Percentiles rank a stretch among this genome's conserved stretches.
phyloP scores from a whole-genome alignment of 2,888 invertebrate species.

The Chouioia cunea region DNA sequence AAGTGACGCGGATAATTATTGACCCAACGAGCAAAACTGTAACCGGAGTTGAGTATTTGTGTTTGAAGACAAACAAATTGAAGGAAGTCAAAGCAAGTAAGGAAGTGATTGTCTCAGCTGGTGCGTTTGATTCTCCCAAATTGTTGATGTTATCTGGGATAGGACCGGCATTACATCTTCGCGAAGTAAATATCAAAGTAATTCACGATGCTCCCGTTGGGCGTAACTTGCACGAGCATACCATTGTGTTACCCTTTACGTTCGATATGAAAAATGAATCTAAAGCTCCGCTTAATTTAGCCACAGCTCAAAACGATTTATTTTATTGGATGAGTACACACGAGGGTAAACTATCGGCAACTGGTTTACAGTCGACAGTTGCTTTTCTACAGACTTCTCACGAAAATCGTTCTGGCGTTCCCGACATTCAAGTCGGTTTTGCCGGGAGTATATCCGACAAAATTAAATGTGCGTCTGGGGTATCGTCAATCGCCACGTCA shows the following conservation, averaged over 20 bases:
- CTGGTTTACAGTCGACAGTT: conserved; percentile 68
- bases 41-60: conserved; percentile 66
- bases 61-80: conserved; percentile 56
- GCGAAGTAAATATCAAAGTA: conserved; percentile 62
- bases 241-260: conserved; percentile 63
- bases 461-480: background rate
- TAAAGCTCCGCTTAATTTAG: conserved; percentile 55
- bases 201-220: conserved; percentile 68
- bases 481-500: background rate
- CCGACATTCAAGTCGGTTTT: conserved; percentile 75
- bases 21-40: conserved; percentile 66
- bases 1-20: conserved; percentile 70
- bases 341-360: conserved; percentile 68
- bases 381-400: conserved; percentile 75
- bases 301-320: conserved; percentile 59
- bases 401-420: conserved; percentile 68
- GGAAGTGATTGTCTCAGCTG: conserved; percentile 71
- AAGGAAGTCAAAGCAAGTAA: conserved; percentile 67
- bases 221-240: conserved; percentile 70
- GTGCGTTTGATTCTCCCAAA: conserved; percentile 69
- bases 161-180: conserved; percentile 66
- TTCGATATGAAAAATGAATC: conserved; percentile 57
- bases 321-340: conserved; percentile 70
- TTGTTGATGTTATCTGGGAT: conserved; percentile 71
- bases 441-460: background rate